Base-by-base conservation (phyloP, 2,888 invertebrate genomes). In the Heliconius cydno region DNA sequence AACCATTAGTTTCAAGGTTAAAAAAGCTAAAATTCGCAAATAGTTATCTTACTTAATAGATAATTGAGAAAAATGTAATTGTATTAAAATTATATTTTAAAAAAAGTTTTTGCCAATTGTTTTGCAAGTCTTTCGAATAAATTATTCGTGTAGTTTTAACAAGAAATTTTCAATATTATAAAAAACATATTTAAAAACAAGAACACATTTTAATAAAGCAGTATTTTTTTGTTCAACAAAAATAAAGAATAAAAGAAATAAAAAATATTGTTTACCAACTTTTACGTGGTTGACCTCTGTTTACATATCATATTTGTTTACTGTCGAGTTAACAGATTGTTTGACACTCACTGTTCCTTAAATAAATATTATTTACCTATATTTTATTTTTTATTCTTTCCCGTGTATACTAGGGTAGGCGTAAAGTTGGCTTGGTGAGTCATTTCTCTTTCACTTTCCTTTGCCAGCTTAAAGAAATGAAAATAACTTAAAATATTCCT, bases 261-360 rank as follows among this genome's bases (percentile, higher is more conserved):
- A 15, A 28, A 65, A 30, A 30, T 76, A 83, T 82, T 84, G 81
- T 83, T 84, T 83, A 82, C 82, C 79, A 73, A 83, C 68, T 79
- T 82, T 83, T 73, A 80, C 82, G 81, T 80, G 71, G 83, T 79
- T 83, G 82, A 82, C 85, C 85, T 85, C 80, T 78, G 82, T 84
- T 83, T 82, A 83, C 82, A 82, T 82, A 83, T 83, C 81, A 77
- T 83, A 79, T 83, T 84, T 84, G 81, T 85, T 82, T 84, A 80
- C 78, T 75, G 80, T 79, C 75, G 79, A 82, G 76, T 81, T 80
- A 76, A 83, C 81, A 81, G 74, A 78, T 34, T 66, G 75, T 80
- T 82, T 79, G 72, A 82, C 84, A 80, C 78, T 77, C 82, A 82
- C 67, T 74, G 81, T 83, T 81, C 78, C 78, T 22, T 77, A 81